Percentiles rank a stretch among this genome's conserved stretches.
Conservation (phyloP, 1,140 invertebrate genomes). For the Bombus confusus region DNA sequence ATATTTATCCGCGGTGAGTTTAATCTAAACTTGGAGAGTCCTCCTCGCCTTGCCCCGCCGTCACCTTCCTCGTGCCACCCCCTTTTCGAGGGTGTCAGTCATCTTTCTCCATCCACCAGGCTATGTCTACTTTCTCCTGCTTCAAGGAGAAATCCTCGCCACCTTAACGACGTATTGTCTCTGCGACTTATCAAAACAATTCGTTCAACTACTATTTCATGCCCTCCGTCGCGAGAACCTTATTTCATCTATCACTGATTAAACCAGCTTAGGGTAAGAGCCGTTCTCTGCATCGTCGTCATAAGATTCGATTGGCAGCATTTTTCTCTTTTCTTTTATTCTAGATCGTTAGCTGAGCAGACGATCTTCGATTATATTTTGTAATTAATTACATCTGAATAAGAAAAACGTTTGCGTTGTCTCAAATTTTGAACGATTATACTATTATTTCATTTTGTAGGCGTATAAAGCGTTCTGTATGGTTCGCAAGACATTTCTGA, state of each 20-base stretch:
- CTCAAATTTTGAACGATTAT: too few relatives aligned
- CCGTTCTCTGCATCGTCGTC: conserved; percentile 1
- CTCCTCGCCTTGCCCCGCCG: conserved; percentile 59
- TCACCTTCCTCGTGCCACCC: conserved; percentile 47
- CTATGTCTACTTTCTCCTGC: conserved; percentile 50
- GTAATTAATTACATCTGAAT: too few relatives aligned
- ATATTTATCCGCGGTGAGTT: conserved; percentile 83
- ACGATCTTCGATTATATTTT: too few relatives aligned
- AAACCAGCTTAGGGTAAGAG: conserved; percentile 59
- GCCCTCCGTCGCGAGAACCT: conserved; percentile 51
- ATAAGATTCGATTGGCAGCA: not conserved
- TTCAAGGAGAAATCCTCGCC: conserved; percentile 64
- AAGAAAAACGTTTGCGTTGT: too few relatives aligned
- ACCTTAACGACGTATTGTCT: conserved; percentile 82
- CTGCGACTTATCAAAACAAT: conserved; percentile 81
- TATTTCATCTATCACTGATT: conserved; percentile 69
- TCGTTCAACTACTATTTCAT: conserved; percentile 72
- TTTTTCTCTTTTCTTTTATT: too few relatives aligned
- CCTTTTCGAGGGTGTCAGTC: conserved; percentile 46
- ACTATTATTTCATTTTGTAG: too few relatives aligned
- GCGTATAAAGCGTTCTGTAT: too few relatives aligned
- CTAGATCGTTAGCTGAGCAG: too few relatives aligned
- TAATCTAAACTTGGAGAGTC: conserved; percentile 82
- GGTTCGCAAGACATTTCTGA: too few relatives aligned
- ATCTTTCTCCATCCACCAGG: conserved; percentile 44